These are phyloP conservation scores for Amblyjoppa proteus DNA, from an alignment of 2,888 invertebrate genomes.

Conservation along the genomic window DNA sequence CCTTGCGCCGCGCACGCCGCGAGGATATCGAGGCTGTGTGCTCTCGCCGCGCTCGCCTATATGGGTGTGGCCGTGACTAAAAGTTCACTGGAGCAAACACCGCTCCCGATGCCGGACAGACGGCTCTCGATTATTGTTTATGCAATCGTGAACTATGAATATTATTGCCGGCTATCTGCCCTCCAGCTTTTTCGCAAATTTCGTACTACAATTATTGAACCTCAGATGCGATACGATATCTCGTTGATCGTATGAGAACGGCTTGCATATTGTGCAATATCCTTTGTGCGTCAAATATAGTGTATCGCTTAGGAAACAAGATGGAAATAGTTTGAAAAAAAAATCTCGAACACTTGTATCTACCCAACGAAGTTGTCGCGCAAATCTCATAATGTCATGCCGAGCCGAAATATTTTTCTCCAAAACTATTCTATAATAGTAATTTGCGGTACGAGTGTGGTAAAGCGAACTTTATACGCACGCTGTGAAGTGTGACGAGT, in stretches of 20 bases:
- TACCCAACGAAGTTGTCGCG: too few species aligned
- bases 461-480: too few species aligned
- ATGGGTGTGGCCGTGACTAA: slow-evolving; percentile 85
- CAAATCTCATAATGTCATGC: too few species aligned
- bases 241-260: background rate
- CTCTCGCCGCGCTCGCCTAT: slow-evolving; percentile 46
- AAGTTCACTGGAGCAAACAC: slow-evolving; percentile 84
- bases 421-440: too few species aligned
- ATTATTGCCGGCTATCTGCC: background rate
- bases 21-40: slow-evolving; percentile 76
- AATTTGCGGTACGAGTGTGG: too few species aligned
- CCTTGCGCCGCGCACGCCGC: slow-evolving; percentile 75
- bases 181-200: slow-evolving; percentile 2
- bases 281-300: background rate
- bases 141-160: slow-evolving; percentile 31
- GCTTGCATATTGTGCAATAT: background rate
- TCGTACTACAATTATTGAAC: background rate
- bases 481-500: too few species aligned
- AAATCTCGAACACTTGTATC: background rate
- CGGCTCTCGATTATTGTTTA: slow-evolving; percentile 68
- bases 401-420: too few species aligned
- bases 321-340: background rate
- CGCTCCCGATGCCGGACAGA: slow-evolving; percentile 69
- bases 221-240: background rate
- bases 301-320: background rate